Conservation (phyloP, 2,888 invertebrate species). For the Drosophila merina region DNA sequence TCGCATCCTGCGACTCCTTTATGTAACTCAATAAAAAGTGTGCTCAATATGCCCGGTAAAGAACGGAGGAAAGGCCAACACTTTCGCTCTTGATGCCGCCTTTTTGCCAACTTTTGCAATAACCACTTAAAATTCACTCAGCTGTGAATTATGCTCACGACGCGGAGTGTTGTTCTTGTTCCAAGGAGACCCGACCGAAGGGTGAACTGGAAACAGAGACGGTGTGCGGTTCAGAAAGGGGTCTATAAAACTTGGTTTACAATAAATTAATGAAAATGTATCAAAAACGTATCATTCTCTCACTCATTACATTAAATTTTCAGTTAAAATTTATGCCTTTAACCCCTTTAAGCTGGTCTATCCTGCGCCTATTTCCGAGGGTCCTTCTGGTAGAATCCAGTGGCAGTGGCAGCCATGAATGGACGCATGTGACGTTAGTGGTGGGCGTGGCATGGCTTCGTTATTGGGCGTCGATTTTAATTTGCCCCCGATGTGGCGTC, state of each 20-base stretch:
- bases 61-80: slow-evolving; percentile 50
- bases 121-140: slow-evolving; percentile 83
- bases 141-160: slow-evolving; percentile 81
- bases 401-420: slow-evolving; percentile 43
- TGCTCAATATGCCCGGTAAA: slow-evolving; percentile 54
- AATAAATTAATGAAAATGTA: not conserved
- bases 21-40: slow-evolving; percentile 69
- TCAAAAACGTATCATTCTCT: not conserved
- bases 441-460: slow-evolving; percentile 41
- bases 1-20: slow-evolving; percentile 9
- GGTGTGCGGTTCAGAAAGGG: not conserved
- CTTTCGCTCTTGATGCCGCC: slow-evolving; percentile 64
- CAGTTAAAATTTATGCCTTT: not conserved
- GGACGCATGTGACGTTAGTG: slow-evolving; percentile 67
- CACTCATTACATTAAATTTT: not conserved
- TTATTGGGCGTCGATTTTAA: slow-evolving; percentile 65
- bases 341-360: not conserved
- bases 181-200: slow-evolving; percentile 35
- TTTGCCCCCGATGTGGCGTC: slow-evolving; percentile 41
- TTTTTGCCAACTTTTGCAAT: slow-evolving; percentile 76
- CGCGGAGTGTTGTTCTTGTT: slow-evolving; percentile 80
- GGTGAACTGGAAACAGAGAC: slow-evolving; percentile 20
- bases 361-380: slow-evolving; percentile 6
- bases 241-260: not conserved
- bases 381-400: slow-evolving; percentile 23